A percentile compares a stretch with the other conserved stretches of the same genome.
These are phyloP conservation scores for Aurelia aurita DNA, from an alignment of 30 jellyfish, hydroid and myxozoan genomes.

Conservation along the genomic window DNA sequence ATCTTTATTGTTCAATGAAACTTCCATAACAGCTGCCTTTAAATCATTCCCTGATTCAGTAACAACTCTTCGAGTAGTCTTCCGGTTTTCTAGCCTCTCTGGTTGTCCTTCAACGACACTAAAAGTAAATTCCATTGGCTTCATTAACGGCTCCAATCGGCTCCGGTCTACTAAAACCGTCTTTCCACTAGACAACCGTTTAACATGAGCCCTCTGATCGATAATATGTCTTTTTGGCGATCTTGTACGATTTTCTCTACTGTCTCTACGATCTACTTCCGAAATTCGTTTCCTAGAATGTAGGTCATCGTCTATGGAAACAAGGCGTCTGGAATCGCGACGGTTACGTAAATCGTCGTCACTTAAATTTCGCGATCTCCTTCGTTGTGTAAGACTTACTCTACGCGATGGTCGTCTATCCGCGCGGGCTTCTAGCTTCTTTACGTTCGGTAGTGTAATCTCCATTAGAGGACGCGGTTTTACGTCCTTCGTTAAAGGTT, in stretches of 20 bases:
- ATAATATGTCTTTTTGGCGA: neutral
- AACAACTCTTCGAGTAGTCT: constrained; percentile 39
- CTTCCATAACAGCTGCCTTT: constrained; percentile 1
- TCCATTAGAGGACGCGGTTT: constrained; percentile 71
- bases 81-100: constrained; percentile 17
- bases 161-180: constrained; percentile 14
- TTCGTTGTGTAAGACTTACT: constrained; percentile 33
- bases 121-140: constrained; percentile 22
- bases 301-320: neutral
- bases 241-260: neutral
- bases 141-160: constrained; percentile 33
- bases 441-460: constrained; percentile 28
- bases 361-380: neutral
- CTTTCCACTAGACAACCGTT: constrained; percentile 53
- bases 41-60: constrained; percentile 21
- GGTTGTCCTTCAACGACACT: constrained; percentile 19
- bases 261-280: constrained; percentile 2
- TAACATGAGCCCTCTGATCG: neutral
- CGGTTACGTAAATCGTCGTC: neutral
- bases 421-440: neutral
- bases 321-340: neutral
- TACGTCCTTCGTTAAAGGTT: neutral
- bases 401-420: constrained; percentile 32
- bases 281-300: neutral
- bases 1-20: constrained; percentile 5